Base-by-base conservation (phyloP, 2,113 vertebrate species). In the Electrona antarctica region DNA sequence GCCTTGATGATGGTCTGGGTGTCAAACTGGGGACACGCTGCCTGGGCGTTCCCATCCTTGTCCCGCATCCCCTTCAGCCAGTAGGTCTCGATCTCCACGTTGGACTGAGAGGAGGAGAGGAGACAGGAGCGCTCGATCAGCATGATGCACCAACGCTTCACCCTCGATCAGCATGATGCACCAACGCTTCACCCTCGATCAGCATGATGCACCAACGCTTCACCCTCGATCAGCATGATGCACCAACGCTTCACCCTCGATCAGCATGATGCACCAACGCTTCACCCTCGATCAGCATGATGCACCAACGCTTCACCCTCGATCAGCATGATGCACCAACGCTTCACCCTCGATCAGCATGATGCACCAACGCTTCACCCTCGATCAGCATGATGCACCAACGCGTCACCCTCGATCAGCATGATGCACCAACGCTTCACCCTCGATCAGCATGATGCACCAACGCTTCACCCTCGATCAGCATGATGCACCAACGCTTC, bases 61-160 rank as follows among this genome's bases (percentile, higher is more conserved):
- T 93, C 92, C 52, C 75, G 76, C 75, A 92, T 93, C 59, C 92
- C 91, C 65, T 92, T 93, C 76, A 94, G 85, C 91, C 92, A 93
- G 80, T 88, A 93, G 0, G 91, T 93, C 79, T 94, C 91, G 9
- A 92, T 94, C 77, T 94, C 92, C 68, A 94, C 92, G 72, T 86
- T 92, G 0, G 89, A 90, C 90, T 93, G 28, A 55, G 73, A 13
- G 28, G 72, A 4, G 46, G 12, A 41, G 4, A 67, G 21, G 12
- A 4, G 5, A 29, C 15, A 54, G 11, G 21, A 41, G 41, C 11
- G 8, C 3, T 73, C 9, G 11, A n/a, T 7, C 8, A 60, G n/a
- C 8, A 47, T 46, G 8, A 21, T 21, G 21, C n/a, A n/a, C n/a
- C n/a, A n/a, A n/a, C n/a, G n/a, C n/a, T n/a, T n/a, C n/a, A n/a